These are phyloP conservation scores for Himalopsyche anomala DNA, from an alignment of 2,888 invertebrate species.

Conservation along the genomic window DNA sequence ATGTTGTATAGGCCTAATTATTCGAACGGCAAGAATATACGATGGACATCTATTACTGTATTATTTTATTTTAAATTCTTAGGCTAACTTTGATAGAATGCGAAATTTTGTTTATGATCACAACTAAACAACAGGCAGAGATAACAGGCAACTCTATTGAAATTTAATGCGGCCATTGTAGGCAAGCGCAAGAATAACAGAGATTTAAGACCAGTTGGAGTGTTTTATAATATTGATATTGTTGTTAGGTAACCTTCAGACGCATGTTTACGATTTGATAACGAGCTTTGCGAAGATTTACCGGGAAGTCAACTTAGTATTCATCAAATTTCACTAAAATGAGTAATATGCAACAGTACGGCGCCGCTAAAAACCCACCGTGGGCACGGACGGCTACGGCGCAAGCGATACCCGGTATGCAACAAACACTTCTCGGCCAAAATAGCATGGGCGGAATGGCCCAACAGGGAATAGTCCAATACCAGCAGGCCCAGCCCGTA, in stretches of 20 bases:
- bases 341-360: conserved; percentile 73
- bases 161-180: conserved; percentile 1
- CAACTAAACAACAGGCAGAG: no score
- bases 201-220: not conserved
- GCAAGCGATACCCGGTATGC: conserved; percentile 79
- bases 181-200: not conserved
- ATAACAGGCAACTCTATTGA: not conserved
- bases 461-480: conserved; percentile 84
- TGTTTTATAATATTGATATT: not conserved
- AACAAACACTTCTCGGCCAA: conserved; percentile 82
- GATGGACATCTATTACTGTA: no score
- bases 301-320: not conserved
- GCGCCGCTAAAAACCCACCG: conserved; percentile 87
- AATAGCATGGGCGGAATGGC: conserved; percentile 80
- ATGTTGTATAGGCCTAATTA: no score
- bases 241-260: not conserved
- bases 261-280: not conserved
- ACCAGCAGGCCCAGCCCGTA: conserved; percentile 83
- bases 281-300: not conserved
- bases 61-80: no score
- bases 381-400: conserved; percentile 83
- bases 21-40: no score
- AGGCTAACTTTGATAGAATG: no score
- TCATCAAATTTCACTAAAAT: not conserved
- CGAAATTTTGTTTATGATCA: no score